Conservation (phyloP, 2,888 invertebrate species). For the Cecidostiba fungosa region DNA sequence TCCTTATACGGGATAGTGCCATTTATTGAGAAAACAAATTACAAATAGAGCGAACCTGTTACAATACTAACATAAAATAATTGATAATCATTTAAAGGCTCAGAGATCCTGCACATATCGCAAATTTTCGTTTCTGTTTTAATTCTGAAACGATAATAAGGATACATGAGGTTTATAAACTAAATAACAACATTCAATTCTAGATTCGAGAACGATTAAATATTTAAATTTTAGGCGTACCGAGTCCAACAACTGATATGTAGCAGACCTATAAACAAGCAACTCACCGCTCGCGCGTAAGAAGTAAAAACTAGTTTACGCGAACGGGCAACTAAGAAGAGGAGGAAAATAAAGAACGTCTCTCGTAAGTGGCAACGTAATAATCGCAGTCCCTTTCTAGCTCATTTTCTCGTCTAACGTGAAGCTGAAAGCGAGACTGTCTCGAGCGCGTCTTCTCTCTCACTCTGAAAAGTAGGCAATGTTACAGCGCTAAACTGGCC, state of each 20-base stretch:
- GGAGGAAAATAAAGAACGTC: background rate
- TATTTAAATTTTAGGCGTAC: background rate
- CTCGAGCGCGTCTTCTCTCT: background rate
- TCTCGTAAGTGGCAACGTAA: background rate
- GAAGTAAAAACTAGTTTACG: slow-evolving; percentile 16
- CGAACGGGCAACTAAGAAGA: background rate
- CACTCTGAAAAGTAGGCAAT: background rate
- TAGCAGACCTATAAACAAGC: slow-evolving; percentile 29
- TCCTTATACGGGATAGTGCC: no score
- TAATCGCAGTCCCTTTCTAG: background rate
- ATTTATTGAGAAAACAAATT: no score
- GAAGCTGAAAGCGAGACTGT: background rate
- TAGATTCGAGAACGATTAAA: background rate
- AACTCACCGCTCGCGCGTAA: background rate
- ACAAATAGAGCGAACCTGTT: no score
- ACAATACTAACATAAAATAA: no score
- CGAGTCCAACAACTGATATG: background rate
- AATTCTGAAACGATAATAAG: no score
- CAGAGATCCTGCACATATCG: no score
- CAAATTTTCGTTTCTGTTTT: no score
- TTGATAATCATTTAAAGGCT: no score
- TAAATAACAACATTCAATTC: no score
- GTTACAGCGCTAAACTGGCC: slow-evolving; percentile 29
- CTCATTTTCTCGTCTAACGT: background rate
- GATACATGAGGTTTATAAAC: no score